Percentiles rank a stretch among this genome's conserved stretches.
Conservation (phyloP, 2,113 vertebrate species). For the Acanthisitta chloris region DNA sequence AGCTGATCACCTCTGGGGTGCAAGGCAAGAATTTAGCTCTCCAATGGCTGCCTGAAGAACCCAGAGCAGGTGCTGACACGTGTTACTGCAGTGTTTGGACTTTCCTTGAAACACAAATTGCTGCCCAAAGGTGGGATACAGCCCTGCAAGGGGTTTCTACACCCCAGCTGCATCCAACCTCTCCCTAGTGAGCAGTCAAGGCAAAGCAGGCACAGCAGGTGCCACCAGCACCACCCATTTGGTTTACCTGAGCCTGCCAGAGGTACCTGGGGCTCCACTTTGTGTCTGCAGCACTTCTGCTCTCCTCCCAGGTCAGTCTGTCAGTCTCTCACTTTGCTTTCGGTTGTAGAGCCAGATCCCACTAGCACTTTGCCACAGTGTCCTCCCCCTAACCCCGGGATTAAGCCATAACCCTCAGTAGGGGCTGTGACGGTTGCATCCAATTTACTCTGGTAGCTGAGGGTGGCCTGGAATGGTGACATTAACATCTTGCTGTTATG, state of each 20-base stretch:
- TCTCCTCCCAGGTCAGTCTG: not conserved
- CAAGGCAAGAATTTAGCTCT: not conserved
- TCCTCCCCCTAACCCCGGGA: accelerated
- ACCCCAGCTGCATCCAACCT: not conserved
- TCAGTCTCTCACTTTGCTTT: not conserved
- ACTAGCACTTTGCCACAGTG: too few relatives aligned
- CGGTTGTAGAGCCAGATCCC: not conserved
- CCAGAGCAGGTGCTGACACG: not conserved
- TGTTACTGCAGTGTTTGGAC: not conserved
- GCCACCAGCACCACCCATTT: not conserved
- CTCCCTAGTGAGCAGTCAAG: accelerated
- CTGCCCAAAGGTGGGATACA: not conserved
- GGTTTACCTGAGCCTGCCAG: not conserved
- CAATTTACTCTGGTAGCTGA: too few relatives aligned
- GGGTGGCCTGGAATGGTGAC: not conserved
- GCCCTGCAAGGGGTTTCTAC: not conserved
- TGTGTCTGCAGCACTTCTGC: not conserved
- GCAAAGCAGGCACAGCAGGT: accelerated
- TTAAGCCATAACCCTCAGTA: not conserved
- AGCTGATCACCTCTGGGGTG: not conserved
- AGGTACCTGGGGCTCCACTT: not conserved
- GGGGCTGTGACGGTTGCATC: not conserved
- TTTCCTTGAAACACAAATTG: not conserved
- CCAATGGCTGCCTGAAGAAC: accelerated
- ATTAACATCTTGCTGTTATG: not conserved